These are phyloP conservation scores for Amphimedon queenslandica DNA, from an alignment of 37 sponge, comb jelly and placozoan species.

Conservation along the genomic window DNA sequence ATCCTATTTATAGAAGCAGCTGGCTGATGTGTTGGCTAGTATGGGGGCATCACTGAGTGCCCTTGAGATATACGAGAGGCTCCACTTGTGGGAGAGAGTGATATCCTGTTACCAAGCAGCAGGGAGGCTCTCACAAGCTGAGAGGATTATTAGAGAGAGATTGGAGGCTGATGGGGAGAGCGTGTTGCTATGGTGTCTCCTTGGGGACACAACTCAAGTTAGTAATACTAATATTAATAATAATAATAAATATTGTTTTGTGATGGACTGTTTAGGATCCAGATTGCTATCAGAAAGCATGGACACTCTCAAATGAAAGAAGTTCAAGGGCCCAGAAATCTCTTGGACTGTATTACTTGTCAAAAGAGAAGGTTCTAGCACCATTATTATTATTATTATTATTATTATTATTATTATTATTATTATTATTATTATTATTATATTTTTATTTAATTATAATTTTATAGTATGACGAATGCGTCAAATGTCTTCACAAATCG, in stretches of 20 bases:
- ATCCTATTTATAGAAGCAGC: conserved; percentile 37
- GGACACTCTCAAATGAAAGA: conserved; percentile 74
- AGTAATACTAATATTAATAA: not conserved
- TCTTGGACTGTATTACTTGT: conserved; percentile 73
- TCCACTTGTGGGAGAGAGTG: conserved; percentile 89
- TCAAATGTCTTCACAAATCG: conserved; percentile 50
- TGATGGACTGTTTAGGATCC: conserved; percentile 66
- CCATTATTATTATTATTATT: not conserved
- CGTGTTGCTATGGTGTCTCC: conserved; percentile 72
- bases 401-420: not conserved
- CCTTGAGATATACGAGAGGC: conserved; percentile 67
- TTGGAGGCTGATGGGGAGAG: conserved; percentile 42
- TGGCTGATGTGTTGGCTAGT: conserved; percentile 58
- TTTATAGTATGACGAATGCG: conserved; percentile 52
- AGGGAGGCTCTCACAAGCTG: conserved; percentile 61
- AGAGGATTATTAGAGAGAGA: conserved; percentile 45
- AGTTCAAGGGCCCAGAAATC: conserved; percentile 79
- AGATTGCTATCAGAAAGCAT: conserved; percentile 72
- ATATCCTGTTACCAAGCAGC: conserved; percentile 54
- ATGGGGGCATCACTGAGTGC: conserved; percentile 72
- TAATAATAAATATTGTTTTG: not conserved
- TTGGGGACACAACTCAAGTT: conserved; percentile 84
- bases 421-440: not conserved
- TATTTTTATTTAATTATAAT: not conserved
- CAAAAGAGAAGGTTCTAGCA: conserved; percentile 41